Base-by-base conservation (phyloP, 37 sponge, comb jelly and placozoan species). In the Amphimedon queenslandica region DNA sequence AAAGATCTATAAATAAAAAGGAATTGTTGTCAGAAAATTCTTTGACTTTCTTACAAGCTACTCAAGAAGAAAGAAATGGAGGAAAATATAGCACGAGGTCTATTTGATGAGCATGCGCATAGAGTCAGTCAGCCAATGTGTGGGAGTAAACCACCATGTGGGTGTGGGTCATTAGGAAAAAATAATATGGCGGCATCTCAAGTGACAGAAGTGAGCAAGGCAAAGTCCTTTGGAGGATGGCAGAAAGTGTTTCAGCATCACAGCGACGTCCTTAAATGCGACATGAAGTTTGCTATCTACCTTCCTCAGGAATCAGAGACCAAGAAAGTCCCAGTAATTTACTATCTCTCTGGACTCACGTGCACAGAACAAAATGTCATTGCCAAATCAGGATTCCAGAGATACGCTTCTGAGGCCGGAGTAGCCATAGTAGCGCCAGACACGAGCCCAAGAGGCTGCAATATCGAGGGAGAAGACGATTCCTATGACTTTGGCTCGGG, bases 311-410 rank as follows among this genome's bases (percentile, higher is more conserved):
- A 92, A 71, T 71, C 81, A 27, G 91, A 98, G 51, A 43, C 80
- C 18, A 57, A 37, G 20, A 89, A 86, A 33, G 85, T 92, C 2
- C 99, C 99, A 2, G 90, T 95, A 11, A 66, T 98, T 3, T 98
- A 98, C 72, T 98, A 82, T 77, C 86, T 95, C 0, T 98, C 99
- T 30, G 99, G 99, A 57, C 80, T 98, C 64, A 98, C 99, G 1
- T 98, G 99, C 82, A 92, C 93, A 2, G 93, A 95, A 42, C 91
- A 98, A 70, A 95, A 95, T 77, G 92, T 95, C 74, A 78, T 98
- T 11, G 74, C 69, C 41, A 95, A 95, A 63, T 80, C 82, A 23
- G 96, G 93, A 24, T 76, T 79, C 0, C 99, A 98, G 65, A 75
- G 84, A 56, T 89, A 78, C 66, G 99, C 99, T 25, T 85, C 84